These are phyloP conservation scores for Stramonita haemastoma DNA, from an alignment of 2,888 invertebrate genomes.

Conservation along the genomic window DNA sequence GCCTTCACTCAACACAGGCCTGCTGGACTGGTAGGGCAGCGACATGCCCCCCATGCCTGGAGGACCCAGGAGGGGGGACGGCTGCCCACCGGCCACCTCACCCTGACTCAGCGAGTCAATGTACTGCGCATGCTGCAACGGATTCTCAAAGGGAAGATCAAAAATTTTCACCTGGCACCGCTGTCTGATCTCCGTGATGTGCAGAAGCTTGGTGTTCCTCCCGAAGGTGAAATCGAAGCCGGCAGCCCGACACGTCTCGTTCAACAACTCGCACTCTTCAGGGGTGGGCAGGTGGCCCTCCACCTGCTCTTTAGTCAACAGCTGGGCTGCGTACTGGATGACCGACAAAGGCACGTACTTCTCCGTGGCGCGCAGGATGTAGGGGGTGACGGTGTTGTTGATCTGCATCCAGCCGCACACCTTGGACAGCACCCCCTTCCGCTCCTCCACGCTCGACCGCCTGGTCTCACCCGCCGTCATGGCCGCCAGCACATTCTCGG, in stretches of 20 bases:
- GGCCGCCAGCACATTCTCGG: conserved; percentile 59
- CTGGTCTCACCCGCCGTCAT: conserved; percentile 44
- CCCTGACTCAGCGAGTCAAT: conserved; percentile 57
- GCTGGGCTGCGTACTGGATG: conserved; percentile 73
- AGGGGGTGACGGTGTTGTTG: conserved; percentile 95
- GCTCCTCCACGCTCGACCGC: conserved; percentile 37
- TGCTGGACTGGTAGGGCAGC: conserved; percentile 29
- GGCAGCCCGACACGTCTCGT: conserved; percentile 69
- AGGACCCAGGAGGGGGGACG: conserved; percentile 8
- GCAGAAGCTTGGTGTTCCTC: conserved; percentile 68
- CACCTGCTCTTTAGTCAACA: conserved; percentile 63
- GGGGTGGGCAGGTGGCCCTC: conserved; percentile 61
- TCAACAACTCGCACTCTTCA: conserved; percentile 71
- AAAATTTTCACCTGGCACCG: conserved; percentile 62
- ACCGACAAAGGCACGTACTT: conserved; percentile 89
- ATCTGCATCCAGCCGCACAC: conserved; percentile 74
- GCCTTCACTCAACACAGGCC: conserved; percentile 8
- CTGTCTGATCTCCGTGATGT: conserved; percentile 62
- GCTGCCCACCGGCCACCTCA: not conserved
- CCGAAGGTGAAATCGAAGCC: conserved; percentile 72
- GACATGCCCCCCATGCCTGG: conserved; percentile 30
- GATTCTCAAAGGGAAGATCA: conserved; percentile 72
- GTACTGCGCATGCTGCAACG: conserved; percentile 73
- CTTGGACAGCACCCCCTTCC: conserved; percentile 46
- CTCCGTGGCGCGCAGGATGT: conserved; percentile 85